Percentiles rank a stretch among this genome's conserved stretches.
Conservation (phyloP, 2,888 invertebrate genomes). For the Chymomyza amoena region DNA sequence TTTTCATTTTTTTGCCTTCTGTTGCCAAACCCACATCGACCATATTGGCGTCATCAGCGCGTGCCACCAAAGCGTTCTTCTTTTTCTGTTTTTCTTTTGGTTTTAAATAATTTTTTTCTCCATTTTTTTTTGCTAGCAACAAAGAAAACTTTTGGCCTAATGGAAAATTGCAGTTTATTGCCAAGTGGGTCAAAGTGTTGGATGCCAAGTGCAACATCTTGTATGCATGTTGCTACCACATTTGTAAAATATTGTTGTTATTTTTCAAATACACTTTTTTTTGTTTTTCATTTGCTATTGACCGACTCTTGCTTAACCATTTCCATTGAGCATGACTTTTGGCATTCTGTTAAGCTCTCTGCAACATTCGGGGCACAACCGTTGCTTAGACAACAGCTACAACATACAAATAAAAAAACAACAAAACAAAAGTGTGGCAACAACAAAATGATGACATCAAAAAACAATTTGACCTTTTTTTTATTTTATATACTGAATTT, state of each 20-base stretch:
- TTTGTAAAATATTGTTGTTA: slow-evolving; percentile 1
- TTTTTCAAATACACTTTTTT: not conserved
- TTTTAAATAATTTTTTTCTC: not conserved
- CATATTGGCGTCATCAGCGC: slow-evolving; percentile 2
- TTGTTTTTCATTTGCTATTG: not conserved
- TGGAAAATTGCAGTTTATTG: slow-evolving; percentile 19
- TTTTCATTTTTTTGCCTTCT: not conserved
- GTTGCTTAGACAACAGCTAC: slow-evolving; percentile 36
- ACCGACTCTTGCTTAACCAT: not conserved
- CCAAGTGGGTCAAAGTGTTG: slow-evolving; percentile 50
- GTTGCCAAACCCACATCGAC: not conserved
- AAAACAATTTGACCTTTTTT: slow-evolving; percentile 56
- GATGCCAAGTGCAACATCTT: slow-evolving; percentile 39
- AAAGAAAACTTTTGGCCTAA: slow-evolving; percentile 17
- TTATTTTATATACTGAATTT: not conserved
- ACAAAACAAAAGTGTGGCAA: not conserved
- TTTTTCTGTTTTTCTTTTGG: not conserved
- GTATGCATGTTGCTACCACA: not conserved
- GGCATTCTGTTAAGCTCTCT: slow-evolving; percentile 47
- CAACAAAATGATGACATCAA: slow-evolving; percentile 27
- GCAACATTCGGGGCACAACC: slow-evolving; percentile 6
- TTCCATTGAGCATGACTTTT: slow-evolving; percentile 52
- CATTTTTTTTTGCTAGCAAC: not conserved
- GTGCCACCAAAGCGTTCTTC: not conserved
- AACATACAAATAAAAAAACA: not conserved